Evolutionary conservation across 2,888 invertebrate genomes (phyloP), one percentile per base, ranked within the genome.

Genomic region (Muschampia staudingeri): DNA sequence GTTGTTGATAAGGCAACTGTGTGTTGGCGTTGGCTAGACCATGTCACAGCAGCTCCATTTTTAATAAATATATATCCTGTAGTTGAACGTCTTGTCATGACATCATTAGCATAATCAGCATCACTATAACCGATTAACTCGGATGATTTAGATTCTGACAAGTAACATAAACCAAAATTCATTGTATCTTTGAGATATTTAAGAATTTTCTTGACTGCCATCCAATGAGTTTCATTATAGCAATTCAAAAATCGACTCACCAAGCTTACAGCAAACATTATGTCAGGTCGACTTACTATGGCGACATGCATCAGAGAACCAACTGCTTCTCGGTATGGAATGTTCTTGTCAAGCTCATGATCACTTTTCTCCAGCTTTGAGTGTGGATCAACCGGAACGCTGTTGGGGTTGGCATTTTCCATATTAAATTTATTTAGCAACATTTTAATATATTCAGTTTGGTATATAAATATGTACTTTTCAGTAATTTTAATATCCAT

Each of bases 401-500:
- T 56, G 56, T 56, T 56, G 19, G 56, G 56, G 8, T 56, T 56
- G 19, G 56, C n/a, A 56, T 56, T 56, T 19, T 56, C 19, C 19
- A 56, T 19, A 56, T 56, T 56, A 8, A 56, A 56, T 56, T 56
- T 56, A 11, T 56, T 19, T 56, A 56, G 19, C 19, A 56, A 8
- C 19, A 19, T 7, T 19, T 56, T 19, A 9, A 56, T 56, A 11
- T 56, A 56, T 19, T 19, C 19, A 2, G 56, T 19, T 11, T 56
- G 56, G 19, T 56, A 19, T 56, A 56, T 56, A 19, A 56, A 56
- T 8, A 56, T 56, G 19, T 11, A 56, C 7, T 56, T 11, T 19
- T 19, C 11, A 56, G 11, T 19, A 8, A 6, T 65, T 34, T 14
- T 11, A 14, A 65, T 65, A 11, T 65, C 9, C 30, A 85, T 83